Conservation (phyloP, 2,113 vertebrate species). For the Sceloporus undulatus region DNA sequence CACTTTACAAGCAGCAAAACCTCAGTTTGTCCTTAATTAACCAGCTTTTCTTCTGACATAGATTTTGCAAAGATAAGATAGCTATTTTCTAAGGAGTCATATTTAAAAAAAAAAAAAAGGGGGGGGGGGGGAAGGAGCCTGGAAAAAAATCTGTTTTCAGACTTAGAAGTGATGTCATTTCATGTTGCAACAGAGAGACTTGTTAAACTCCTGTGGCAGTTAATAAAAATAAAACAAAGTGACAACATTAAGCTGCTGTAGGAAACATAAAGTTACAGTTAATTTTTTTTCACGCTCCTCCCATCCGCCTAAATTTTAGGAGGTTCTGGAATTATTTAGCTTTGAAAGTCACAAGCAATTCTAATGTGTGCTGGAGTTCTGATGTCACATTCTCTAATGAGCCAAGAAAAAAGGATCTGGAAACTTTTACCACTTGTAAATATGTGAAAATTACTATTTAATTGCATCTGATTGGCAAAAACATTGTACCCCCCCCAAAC, state of each 20-base stretch:
- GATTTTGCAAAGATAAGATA: conserved; percentile 12
- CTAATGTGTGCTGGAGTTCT: background rate
- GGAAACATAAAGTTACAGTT: conserved; percentile 25
- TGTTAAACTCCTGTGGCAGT: conserved; percentile 20
- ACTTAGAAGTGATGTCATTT: conserved; percentile 15
- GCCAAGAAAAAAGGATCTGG: background rate
- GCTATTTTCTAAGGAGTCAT: background rate
- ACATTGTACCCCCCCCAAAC: conserved; percentile 12
- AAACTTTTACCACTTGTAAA: background rate
- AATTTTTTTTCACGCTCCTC: conserved; percentile 11
- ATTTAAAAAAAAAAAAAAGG: conserved; percentile 1
- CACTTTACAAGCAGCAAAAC: conserved; percentile 14
- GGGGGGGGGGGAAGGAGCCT: background rate
- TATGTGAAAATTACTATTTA: conserved; percentile 24
- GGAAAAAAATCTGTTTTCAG: background rate
- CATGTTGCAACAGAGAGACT: conserved; percentile 15
- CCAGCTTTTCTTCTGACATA: background rate
- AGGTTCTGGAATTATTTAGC: background rate
- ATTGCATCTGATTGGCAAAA: conserved; percentile 39
- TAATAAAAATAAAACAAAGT: conserved; percentile 40
- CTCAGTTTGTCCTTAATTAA: background rate
- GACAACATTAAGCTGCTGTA: conserved; percentile 16
- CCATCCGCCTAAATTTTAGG: background rate
- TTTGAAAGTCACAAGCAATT: background rate
- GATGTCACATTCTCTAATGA: conserved; percentile 11